Evolutionary conservation across 2,113 vertebrate genomes (phyloP), one percentile per base, ranked within the genome.

Genomic region (Macroglossus sobrinus): DNA sequence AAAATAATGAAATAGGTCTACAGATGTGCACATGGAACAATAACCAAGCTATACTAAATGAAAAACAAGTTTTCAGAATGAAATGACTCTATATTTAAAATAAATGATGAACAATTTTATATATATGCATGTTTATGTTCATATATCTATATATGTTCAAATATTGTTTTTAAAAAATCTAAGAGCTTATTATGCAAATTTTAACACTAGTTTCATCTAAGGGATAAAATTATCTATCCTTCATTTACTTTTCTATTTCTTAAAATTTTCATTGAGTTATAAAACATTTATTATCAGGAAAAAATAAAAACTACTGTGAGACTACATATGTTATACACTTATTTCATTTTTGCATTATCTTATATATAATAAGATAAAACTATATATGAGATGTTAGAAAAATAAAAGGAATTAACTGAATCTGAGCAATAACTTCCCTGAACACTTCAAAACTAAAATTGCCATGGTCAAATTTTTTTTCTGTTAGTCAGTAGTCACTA

Each of bases 401-500:
- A 82, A 95, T 33, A 19, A 24, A 15, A 13, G 33, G 68, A 95
- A 33, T 59, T 63, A 87, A 79, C 21, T 33, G 2, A 14, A 19
- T 80, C 45, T 7, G 0, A 28, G 50, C 69, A 89, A 13, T 79
- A 81, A 45, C 4, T 72, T 94, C 16, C 1, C 28, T 93, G 86
- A 38, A 84, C 5, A 91, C 53, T 78, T 59, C 3, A 10, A 61
- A 74, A 71, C 98, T 98, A 98, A 98, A 98, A 95, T 94, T 75
- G 3, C 94, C 95, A 97, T 98, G 82, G 91, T 97, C 96, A 98
- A 98, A 95, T 97, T 94, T 66, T 57, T 98, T 97, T 98, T 97
- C 97, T 98, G 98, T 98, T 98, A 98, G 75, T 95, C 98, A 98
- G 59, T 97, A 98, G 97, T 98, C 97, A 97, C 96, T 63, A 11